Conservation (phyloP, 2,888 invertebrate species). For the Galerucella calmariensis region DNA sequence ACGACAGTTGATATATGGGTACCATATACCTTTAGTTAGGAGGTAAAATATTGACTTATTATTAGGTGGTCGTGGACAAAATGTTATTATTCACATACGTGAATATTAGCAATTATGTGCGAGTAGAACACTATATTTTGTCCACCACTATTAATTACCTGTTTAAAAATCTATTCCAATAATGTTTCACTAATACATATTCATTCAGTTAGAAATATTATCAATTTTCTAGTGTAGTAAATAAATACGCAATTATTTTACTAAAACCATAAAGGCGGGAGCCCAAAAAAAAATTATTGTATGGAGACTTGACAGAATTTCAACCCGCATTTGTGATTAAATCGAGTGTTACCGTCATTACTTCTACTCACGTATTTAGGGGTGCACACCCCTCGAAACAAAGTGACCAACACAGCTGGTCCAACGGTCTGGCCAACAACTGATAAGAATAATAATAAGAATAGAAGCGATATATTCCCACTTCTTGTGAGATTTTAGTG, state of each 20-base stretch:
- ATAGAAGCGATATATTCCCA: conserved; percentile 19
- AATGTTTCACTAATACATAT: too few species aligned
- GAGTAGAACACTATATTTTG: not conserved
- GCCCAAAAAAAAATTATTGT: not conserved
- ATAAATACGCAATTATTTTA: not conserved
- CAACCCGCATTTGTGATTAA: conserved; percentile 15
- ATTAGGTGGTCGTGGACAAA: too few species aligned
- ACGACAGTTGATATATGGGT: too few species aligned
- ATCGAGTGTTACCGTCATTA: conserved; percentile 26
- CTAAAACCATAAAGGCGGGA: conserved; percentile 2
- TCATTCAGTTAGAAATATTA: too few species aligned
- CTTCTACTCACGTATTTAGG: conserved; percentile 29
- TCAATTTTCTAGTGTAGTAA: too few species aligned
- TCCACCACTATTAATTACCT: too few species aligned
- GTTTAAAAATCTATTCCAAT: too few species aligned
- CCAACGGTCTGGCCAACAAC: conserved; percentile 19
- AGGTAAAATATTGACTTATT: too few species aligned
- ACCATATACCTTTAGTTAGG: too few species aligned
- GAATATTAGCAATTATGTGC: not conserved
- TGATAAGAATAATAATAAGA: conserved; percentile 34
- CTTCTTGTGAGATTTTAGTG: conserved; percentile 13
- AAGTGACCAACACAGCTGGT: conserved; percentile 29
- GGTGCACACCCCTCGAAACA: conserved; percentile 17
- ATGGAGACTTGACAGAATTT: not conserved
- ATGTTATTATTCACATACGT: too few species aligned